phyloP scores from a whole-genome alignment of 2,888 invertebrate species.

The Boloria euphrosyne region DNA sequence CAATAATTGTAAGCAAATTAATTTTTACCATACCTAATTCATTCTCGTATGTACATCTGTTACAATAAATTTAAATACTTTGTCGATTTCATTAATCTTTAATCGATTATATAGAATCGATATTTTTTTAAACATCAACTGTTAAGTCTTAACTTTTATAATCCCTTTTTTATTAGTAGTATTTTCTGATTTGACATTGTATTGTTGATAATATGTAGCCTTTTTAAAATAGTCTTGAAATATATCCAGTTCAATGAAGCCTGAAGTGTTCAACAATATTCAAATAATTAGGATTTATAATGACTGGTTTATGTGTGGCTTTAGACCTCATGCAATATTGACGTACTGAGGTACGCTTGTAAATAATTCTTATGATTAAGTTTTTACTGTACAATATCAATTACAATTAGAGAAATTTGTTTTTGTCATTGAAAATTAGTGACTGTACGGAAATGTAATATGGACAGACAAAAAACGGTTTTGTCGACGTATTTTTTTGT shows the following conservation, averaged over 20 bases:
- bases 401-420: conserved; percentile 49
- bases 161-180: too few relatives aligned
- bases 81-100: too few relatives aligned
- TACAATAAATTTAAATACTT: too few relatives aligned
- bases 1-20: too few relatives aligned
- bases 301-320: conserved; percentile 58
- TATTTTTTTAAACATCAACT: too few relatives aligned
- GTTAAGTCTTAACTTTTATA: neutral
- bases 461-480: conserved; percentile 46
- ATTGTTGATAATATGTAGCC: conserved; percentile 9
- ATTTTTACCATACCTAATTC: too few relatives aligned
- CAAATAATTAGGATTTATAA: conserved; percentile 47
- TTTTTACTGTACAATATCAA: conserved; percentile 69
- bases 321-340: conserved; percentile 57
- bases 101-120: too few relatives aligned
- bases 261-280: conserved; percentile 71
- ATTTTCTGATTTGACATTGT: neutral
- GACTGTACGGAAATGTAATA: conserved; percentile 45
- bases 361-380: conserved; percentile 76
- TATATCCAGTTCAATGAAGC: conserved; percentile 44
- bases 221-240: conserved; percentile 8
- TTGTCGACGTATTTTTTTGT: conserved; percentile 53
- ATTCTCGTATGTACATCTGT: too few relatives aligned
- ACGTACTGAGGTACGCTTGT: conserved; percentile 66
- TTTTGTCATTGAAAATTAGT: conserved; percentile 39